These are phyloP conservation scores for Salticus scenicus DNA, from an alignment of 2,888 invertebrate species.

Conservation along the genomic window DNA sequence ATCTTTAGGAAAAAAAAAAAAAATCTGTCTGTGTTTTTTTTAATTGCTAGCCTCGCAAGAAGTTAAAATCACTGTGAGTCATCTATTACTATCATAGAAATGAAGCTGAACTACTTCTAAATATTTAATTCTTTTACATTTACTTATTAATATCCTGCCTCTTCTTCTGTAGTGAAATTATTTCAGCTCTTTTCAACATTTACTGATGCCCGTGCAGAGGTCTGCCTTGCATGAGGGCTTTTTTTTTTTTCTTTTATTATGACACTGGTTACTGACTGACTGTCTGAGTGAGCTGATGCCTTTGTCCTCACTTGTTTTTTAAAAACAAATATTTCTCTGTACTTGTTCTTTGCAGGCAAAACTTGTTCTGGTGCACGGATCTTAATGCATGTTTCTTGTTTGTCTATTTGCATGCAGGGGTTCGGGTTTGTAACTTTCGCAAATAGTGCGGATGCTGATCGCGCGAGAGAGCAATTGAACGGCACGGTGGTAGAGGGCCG, in stretches of 20 bases:
- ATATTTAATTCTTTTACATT: conserved; percentile 11
- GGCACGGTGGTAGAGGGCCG: conserved; percentile 99
- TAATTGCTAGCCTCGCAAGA: not conserved
- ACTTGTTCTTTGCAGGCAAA: conserved; percentile 70
- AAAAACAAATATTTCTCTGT: conserved; percentile 66
- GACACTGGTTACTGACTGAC: conserved; percentile 68
- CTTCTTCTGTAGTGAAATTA: conserved; percentile 40
- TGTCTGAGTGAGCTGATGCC: conserved; percentile 70
- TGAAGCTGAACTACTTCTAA: conserved; percentile 21
- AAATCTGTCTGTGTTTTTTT: not conserved
- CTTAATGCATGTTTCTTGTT: conserved; percentile 84
- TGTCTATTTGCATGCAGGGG: conserved; percentile 83
- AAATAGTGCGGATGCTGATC: conserved; percentile 99
- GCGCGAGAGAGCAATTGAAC: conserved; percentile 99
- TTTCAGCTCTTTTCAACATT: conserved; percentile 66
- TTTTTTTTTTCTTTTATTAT: conserved; percentile 42
- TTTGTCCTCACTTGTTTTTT: conserved; percentile 68
- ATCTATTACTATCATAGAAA: not conserved
- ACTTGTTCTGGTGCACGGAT: conserved; percentile 71
- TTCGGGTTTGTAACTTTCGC: conserved; percentile 99
- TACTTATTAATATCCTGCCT: conserved; percentile 47
- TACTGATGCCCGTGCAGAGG: conserved; percentile 68
- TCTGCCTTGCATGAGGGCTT: conserved; percentile 70
- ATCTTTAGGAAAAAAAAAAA: not conserved
- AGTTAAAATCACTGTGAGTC: not conserved